Evolutionary conservation across 2,113 vertebrate genomes (phyloP).

Genomic region (Panthera leo): DNA sequence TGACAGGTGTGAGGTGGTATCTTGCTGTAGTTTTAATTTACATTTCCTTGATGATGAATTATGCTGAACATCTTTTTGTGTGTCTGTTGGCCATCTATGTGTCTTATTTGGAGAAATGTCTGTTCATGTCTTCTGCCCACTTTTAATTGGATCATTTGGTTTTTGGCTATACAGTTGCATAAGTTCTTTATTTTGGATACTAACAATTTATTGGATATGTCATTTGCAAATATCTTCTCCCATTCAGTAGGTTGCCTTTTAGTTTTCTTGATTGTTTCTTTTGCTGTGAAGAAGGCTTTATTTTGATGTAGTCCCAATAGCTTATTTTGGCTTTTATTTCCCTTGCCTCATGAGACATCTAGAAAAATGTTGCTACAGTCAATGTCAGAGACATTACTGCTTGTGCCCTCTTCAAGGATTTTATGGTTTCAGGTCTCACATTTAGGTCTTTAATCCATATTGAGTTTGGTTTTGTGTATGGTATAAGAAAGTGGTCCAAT

Average conservation of each 20-base stretch:
- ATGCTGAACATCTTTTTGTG: background rate
- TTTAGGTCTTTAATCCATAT: background rate
- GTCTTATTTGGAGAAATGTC: background rate
- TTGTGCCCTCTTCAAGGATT: background rate
- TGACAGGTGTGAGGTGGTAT: background rate
- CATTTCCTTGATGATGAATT: background rate
- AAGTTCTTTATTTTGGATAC: background rate
- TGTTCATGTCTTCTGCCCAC: background rate
- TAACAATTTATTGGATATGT: background rate
- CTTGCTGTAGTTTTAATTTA: background rate
- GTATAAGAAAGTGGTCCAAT: background rate
- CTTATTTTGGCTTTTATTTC: background rate
- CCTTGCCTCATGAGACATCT: background rate
- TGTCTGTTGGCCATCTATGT: background rate
- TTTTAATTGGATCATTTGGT: background rate
- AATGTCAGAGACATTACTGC: background rate
- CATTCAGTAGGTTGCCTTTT: background rate
- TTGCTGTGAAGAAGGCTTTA: background rate
- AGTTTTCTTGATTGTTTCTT: background rate
- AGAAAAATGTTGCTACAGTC: background rate
- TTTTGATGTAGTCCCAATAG: background rate
- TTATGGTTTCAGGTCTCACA: background rate
- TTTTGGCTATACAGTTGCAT: too few relatives aligned
- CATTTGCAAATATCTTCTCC: background rate
- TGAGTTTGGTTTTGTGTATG: background rate